Percentiles rank a stretch among this genome's conserved stretches.
Evolutionary conservation across 2,113 vertebrate genomes (phyloP).

Genomic region (Oreochromis niloticus): DNA sequence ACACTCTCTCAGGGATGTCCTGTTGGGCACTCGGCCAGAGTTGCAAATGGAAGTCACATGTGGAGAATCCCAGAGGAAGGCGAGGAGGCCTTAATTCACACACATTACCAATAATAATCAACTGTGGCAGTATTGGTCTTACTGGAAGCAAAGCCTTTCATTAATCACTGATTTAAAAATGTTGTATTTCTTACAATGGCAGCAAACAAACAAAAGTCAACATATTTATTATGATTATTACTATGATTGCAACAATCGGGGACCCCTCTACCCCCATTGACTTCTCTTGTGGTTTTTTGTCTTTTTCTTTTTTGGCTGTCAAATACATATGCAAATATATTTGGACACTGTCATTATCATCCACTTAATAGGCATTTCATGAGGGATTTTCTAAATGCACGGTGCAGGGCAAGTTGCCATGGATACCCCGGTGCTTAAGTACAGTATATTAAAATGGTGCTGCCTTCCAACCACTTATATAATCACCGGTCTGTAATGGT

Average conservation of each 20-base stretch:
- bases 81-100: conserved; percentile 41
- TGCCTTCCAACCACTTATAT: conserved; percentile 70
- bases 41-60: conserved; percentile 73
- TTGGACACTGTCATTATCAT: conserved; percentile 75
- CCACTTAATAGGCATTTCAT: conserved; percentile 79
- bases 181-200: not conserved
- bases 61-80: conserved; percentile 55
- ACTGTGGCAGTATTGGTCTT: not conserved
- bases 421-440: conserved; percentile 74
- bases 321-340: conserved; percentile 75
- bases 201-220: not conserved
- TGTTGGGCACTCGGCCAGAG: conserved; percentile 69
- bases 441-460: conserved; percentile 71
- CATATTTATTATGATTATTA: not conserved
- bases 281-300: not conserved
- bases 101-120: not conserved
- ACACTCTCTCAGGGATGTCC: conserved; percentile 76
- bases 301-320: not conserved
- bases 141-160: not conserved
- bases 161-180: not conserved
- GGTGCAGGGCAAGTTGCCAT: conserved; percentile 73
- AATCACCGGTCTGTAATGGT: conserved; percentile 70
- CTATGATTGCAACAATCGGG: conserved; percentile 20
- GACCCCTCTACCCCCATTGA: not conserved
- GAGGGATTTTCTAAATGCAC: conserved; percentile 67